Base-by-base conservation (phyloP, 1,140 invertebrate genomes). In the Panulirus ornatus region DNA sequence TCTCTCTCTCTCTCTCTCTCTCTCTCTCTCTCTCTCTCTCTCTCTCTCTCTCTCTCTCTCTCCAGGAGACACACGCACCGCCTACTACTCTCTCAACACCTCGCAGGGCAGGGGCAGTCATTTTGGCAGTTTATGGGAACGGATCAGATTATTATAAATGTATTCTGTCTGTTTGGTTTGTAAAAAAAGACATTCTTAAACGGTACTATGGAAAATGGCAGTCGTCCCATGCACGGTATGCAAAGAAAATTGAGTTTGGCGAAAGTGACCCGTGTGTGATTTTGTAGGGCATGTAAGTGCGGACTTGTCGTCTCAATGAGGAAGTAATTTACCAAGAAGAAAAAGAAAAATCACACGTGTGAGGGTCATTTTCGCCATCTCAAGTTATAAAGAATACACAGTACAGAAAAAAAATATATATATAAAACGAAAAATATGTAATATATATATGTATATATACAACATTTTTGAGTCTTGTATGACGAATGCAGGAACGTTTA, bases 221-320 rank as follows among this genome's bases (percentile, higher is more conserved):
- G 66, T 84, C 66, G 83, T 84, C 44, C 83, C 83, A 84, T 84
- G 83, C 83, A 84, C 66, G 66, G 73, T 84, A 84, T 84, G 83
- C 83, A 84, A 58, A 58, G 42, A 84, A 84, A 71, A 73, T 27
- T 70, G 66, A 84, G 42, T 14, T 30, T 34, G 34, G 66, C 27
- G 40, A 84, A 84, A 84, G 66, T 84, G 66, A 84, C 63, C 0
- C 30, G 2, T 30, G 16, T 5, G 2, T 36, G 30, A 38, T 34
- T 38, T 14, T 38, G 14, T 73, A 19, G 14, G 22, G 16, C 19
- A 9, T 36, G 14, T 34, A 27, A 27, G 70, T 19, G 6, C 30
- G n/a, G 70, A 73, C 30, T 47, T n/a, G n/a, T n/a, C n/a, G n/a
- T n/a, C n/a, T n/a, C n/a, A n/a, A n/a, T n/a, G n/a, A n/a, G n/a